phyloP scores from a whole-genome alignment of 2,797 vertebrate genomes.

The Urophycis tenuis region DNA sequence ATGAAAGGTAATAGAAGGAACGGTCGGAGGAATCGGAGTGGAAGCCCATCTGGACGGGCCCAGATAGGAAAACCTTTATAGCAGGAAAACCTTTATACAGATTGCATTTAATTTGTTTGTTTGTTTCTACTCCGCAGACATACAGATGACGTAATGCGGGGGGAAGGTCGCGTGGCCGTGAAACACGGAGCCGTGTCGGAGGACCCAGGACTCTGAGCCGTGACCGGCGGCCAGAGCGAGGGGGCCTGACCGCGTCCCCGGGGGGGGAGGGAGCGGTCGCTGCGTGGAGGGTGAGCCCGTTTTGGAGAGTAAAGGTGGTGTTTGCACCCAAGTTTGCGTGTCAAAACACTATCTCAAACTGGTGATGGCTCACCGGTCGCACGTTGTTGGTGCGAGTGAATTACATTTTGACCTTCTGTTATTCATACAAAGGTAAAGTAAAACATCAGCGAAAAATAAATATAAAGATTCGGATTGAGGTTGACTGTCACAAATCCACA shows the following conservation, averaged over 20 bases:
- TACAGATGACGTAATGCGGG: background rate
- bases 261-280: background rate
- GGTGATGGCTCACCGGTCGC: background rate
- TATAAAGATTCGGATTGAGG: background rate
- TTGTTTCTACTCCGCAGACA: background rate
- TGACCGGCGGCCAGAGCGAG: background rate
- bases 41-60: background rate
- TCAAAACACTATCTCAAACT: background rate
- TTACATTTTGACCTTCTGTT: background rate
- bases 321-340: background rate
- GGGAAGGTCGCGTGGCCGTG: background rate
- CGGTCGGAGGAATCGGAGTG: background rate
- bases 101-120: background rate
- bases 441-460: background rate
- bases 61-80: background rate
- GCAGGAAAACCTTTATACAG: background rate
- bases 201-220: background rate
- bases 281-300: background rate
- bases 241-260: no score
- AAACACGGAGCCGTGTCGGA: background rate
- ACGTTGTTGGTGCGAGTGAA: background rate
- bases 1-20: background rate
- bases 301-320: background rate
- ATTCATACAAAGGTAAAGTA: background rate
- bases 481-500: background rate